Conservation (phyloP, 2,113 vertebrate genomes). For the Nothocercus nigrocapillus region DNA sequence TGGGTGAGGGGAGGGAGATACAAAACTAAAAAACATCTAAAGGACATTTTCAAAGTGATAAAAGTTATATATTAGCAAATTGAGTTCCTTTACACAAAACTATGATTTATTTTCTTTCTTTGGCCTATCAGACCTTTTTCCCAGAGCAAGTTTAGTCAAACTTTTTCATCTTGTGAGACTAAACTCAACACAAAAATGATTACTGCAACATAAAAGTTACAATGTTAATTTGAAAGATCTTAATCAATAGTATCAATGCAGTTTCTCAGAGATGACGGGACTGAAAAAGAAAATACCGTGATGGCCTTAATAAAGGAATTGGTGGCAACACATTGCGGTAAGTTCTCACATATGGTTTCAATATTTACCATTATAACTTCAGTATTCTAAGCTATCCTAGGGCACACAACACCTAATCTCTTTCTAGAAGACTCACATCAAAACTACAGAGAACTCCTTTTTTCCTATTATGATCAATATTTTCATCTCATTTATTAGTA, state of each 20-base stretch:
- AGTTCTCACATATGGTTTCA: neutral
- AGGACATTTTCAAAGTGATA: neutral
- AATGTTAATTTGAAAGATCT: neutral
- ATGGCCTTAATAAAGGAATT: neutral
- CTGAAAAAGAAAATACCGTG: neutral
- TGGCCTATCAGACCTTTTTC: neutral
- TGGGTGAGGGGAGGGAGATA: neutral
- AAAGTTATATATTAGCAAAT: neutral
- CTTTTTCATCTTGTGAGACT: neutral
- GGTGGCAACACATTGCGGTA: neutral
- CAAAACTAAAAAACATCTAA: slow-evolving; percentile 21
- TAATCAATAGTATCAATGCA: neutral
- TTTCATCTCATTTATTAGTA: neutral
- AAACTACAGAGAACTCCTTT: neutral
- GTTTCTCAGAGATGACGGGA: neutral
- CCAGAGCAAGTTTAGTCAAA: neutral
- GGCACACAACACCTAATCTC: neutral
- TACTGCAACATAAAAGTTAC: neutral
- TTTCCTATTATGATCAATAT: neutral
- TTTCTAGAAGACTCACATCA: neutral
- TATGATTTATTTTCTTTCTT: neutral
- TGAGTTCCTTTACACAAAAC: neutral
- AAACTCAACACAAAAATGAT: neutral
- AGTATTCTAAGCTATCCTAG: neutral
- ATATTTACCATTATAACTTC: neutral